Conservation (phyloP, 1,140 invertebrate genomes). For the Drosophila pruinosa region DNA sequence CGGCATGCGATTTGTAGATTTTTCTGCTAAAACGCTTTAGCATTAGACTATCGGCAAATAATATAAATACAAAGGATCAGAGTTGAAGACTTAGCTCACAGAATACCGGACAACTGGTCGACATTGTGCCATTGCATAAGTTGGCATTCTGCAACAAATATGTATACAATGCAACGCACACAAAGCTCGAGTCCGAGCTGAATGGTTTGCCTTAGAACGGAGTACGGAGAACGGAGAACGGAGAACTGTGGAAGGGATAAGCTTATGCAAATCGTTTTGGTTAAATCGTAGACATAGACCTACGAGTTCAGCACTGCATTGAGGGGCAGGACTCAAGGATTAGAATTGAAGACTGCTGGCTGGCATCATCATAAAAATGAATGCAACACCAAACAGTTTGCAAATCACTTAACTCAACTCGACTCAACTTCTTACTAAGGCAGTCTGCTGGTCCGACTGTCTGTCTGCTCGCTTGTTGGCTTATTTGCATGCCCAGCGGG, state of each 20-base stretch:
- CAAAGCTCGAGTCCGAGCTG: neutral
- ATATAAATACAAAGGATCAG: slow-evolving; percentile 44
- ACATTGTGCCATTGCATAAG: slow-evolving; percentile 71
- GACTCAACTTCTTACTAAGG: neutral
- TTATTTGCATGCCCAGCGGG: slow-evolving; percentile 34
- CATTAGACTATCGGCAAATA: slow-evolving; percentile 61
- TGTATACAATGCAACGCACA: slow-evolving; percentile 50
- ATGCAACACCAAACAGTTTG: slow-evolving; percentile 10
- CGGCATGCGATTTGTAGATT: slow-evolving; percentile 73
- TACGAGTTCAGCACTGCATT: neutral
- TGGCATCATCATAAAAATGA: slow-evolving; percentile 14
- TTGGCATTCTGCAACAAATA: slow-evolving; percentile 75
- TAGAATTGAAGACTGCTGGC: neutral
- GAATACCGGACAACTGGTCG: slow-evolving; percentile 63
- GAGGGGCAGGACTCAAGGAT: slow-evolving; percentile 5
- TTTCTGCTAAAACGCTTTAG: slow-evolving; percentile 61
- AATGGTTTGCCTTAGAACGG: neutral
- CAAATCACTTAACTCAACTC: slow-evolving; percentile 18
- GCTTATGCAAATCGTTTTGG: slow-evolving; percentile 26
- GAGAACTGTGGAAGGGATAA: neutral
- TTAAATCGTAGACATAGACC: slow-evolving; percentile 15
- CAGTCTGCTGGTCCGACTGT: neutral
- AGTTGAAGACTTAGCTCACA: neutral
- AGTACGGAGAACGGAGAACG: neutral
- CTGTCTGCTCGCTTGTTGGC: neutral